Evolutionary conservation across 1,140 invertebrate genomes (phyloP), one percentile per base, ranked within the genome.

Genomic region (Lepidurus packardi): DNA sequence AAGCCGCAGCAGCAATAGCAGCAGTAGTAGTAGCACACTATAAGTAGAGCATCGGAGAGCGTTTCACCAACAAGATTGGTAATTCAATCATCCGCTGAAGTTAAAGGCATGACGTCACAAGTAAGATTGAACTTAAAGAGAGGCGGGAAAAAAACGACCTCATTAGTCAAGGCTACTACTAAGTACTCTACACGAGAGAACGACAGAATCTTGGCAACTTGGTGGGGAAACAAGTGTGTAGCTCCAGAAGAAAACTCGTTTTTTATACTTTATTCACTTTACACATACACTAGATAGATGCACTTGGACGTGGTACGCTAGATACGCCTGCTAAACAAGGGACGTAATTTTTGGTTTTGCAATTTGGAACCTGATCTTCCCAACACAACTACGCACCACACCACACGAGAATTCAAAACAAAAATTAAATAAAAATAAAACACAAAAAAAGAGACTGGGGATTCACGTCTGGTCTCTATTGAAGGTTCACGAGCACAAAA

Each of bases 321-420:
- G 34, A 34, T 16, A 65, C 53, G 53, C 53, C 13, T 65, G 53
- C 4, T 65, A 65, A 65, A 65, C 53, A 65, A 65, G 16, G 34
- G 53, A 65, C 53, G 53, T 65, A 65, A 65, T n/a, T 65, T 34
- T 34, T 65, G 53, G 53, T 65, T 65, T 65, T 65, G 53, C 53
- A 65, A 65, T 65, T 65, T 65, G 53, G 53, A 65, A 65, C 53
- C 53, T 65, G 53, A 65, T 13, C 53, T 16, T 11, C n/a, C 53
- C 53, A 65, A 65, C 53, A 21, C 21, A 65, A 7, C 53, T 21
- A 65, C 53, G 21, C 53, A 65, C 53, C 16, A 65, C 53, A 65
- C 8, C 16, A 47, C 45, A 47, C 53, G n/a, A 9, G 34, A 34
- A 34, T 34, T 3, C 34, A 2, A 34, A 34, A 34, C 3, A 34